phyloP scores from a whole-genome alignment of 2,797 vertebrate species.

The Hylomyscus alleni region DNA sequence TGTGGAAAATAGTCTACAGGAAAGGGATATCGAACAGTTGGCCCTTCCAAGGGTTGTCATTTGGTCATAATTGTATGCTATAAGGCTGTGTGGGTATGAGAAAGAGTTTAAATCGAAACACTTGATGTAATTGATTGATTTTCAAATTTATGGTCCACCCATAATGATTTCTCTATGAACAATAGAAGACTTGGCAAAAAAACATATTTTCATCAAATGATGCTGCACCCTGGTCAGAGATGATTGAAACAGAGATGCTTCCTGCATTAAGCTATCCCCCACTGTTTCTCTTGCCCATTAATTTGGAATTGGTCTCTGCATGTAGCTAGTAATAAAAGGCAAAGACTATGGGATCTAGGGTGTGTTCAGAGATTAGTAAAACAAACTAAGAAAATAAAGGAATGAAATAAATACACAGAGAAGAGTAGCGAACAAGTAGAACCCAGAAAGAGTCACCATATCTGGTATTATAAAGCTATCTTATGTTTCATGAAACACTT shows the following conservation, averaged over 20 bases:
- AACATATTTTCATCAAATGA: slow-evolving; percentile 23
- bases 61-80: slow-evolving; percentile 31
- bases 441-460: background rate
- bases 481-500: slow-evolving; percentile 28
- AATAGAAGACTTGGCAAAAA: background rate
- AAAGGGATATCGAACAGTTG: slow-evolving; percentile 26
- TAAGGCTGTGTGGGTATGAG: background rate
- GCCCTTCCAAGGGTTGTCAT: slow-evolving; percentile 39
- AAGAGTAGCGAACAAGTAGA: slow-evolving; percentile 32
- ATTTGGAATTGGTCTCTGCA: slow-evolving; percentile 72
- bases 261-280: slow-evolving; percentile 42
- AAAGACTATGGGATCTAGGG: background rate
- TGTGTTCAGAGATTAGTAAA: slow-evolving; percentile 55
- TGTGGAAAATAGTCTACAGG: background rate
- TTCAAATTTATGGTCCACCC: background rate
- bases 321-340: slow-evolving; percentile 67
- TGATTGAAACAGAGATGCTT: slow-evolving; percentile 58
- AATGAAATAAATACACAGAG: background rate
- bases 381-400: slow-evolving; percentile 47
- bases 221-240: slow-evolving; percentile 51
- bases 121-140: slow-evolving; percentile 53
- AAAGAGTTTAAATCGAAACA: slow-evolving; percentile 4
- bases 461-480: slow-evolving; percentile 26
- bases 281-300: slow-evolving; percentile 69
- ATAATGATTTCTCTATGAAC: slow-evolving; percentile 66